phyloP scores from a whole-genome alignment of 2,113 vertebrate genomes.

The Amazona guildingii region DNA sequence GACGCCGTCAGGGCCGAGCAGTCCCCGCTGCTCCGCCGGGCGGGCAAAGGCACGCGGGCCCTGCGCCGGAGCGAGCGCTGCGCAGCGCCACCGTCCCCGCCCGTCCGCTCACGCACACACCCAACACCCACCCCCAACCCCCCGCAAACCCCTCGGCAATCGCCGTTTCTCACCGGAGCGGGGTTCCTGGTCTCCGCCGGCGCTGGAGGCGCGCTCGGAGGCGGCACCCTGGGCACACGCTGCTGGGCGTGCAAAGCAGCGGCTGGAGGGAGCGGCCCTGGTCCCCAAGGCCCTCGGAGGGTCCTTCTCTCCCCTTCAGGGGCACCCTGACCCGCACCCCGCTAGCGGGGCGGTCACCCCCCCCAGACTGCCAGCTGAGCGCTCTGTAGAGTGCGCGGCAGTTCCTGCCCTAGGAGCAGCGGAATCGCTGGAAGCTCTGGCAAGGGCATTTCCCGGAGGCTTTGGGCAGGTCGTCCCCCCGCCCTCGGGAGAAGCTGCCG shows the following conservation, averaged over 20 bases:
- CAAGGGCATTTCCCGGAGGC: background rate
- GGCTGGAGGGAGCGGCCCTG: background rate
- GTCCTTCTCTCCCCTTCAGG: background rate
- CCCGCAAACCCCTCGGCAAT: too few relatives aligned
- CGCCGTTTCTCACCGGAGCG: too few relatives aligned
- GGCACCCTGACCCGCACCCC: background rate
- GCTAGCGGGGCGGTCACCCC: background rate
- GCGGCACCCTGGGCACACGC: too few relatives aligned
- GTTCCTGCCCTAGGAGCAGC: background rate
- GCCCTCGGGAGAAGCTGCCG: too few relatives aligned
- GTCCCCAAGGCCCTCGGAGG: too few relatives aligned
- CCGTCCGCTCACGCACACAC: too few relatives aligned
- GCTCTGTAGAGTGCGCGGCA: background rate
- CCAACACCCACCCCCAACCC: too few relatives aligned
- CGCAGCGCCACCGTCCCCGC: too few relatives aligned
- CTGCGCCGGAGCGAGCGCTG: too few relatives aligned
- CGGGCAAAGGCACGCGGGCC: too few relatives aligned
- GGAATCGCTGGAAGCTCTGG: background rate
- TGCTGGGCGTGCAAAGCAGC: background rate
- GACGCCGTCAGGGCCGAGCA: background rate
- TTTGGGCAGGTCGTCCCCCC: too few relatives aligned
- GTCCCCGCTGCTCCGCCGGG: background rate
- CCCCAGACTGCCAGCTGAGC: background rate
- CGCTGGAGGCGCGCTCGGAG: background rate
- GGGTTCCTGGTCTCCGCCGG: too few relatives aligned